Conservation (phyloP, 2,113 vertebrate genomes). For the Terrapene triunguis region DNA sequence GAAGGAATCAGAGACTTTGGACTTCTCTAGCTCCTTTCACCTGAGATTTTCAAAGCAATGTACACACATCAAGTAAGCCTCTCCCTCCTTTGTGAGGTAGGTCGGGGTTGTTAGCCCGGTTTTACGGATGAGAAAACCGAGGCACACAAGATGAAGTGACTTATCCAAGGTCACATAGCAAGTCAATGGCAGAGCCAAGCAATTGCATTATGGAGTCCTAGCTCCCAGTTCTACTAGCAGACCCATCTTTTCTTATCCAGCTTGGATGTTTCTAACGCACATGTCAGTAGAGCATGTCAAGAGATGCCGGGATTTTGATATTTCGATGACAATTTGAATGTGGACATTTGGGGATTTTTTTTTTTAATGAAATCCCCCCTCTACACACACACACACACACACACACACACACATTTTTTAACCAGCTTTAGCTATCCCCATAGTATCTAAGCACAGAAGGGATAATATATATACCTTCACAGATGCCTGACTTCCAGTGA, state of each 20-base stretch:
- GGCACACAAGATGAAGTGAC: neutral
- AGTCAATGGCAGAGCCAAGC: neutral
- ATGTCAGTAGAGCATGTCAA: neutral
- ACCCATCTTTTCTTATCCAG: neutral
- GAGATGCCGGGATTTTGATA: neutral
- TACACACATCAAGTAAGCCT: neutral
- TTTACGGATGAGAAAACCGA: neutral
- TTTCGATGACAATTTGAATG: neutral
- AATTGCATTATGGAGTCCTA: neutral
- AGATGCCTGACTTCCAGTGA: neutral
- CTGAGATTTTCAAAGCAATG: neutral
- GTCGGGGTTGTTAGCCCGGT: neutral
- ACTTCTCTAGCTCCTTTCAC: neutral
- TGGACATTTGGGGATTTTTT: neutral
- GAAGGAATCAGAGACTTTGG: neutral
- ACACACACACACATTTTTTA: neutral
- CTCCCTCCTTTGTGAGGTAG: neutral
- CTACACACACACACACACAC: too few relatives aligned
- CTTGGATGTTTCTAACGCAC: neutral
- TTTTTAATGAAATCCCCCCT: neutral
- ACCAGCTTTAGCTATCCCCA: accelerated
- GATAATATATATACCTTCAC: neutral
- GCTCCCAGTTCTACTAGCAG: neutral
- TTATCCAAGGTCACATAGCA: neutral
- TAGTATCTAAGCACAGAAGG: neutral